Percentiles rank a stretch among this genome's conserved stretches.
These are phyloP conservation scores for Zoanthus sansibaricus DNA, from an alignment of 92 coral and sea anemone species.

Conservation along the genomic window DNA sequence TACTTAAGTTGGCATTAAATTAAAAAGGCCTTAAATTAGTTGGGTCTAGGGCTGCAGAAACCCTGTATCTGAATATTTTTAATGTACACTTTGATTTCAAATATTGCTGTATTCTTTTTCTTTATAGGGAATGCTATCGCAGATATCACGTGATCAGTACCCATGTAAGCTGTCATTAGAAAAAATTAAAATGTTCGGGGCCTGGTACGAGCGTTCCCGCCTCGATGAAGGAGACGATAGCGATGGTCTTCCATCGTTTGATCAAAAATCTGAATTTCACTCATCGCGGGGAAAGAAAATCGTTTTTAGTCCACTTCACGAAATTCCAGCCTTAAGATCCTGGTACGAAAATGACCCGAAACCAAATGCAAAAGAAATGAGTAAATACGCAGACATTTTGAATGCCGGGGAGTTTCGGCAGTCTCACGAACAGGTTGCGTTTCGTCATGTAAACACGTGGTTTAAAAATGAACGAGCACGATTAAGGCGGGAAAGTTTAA, in stretches of 20 bases:
- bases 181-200: conserved; percentile 91
- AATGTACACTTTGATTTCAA: no score
- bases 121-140: conserved; percentile 93
- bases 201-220: conserved; percentile 92
- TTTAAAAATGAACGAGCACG: conserved; percentile 97
- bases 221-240: conserved; percentile 76
- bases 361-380: conserved; percentile 83
- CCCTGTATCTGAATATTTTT: no score
- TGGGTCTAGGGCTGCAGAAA: no score
- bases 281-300: conserved; percentile 93
- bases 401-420: conserved; percentile 85
- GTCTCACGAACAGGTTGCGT: conserved; percentile 78
- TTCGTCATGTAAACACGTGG: conserved; percentile 96
- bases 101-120: not conserved
- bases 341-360: conserved; percentile 92
- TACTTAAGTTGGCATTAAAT: no score
- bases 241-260: conserved; percentile 63
- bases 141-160: conserved; percentile 97
- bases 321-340: conserved; percentile 85
- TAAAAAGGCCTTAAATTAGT: no score
- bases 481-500: conserved; percentile 77
- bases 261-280: conserved; percentile 69
- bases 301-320: conserved; percentile 84
- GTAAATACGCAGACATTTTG: conserved; percentile 78
- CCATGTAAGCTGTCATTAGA: conserved; percentile 92